Evolutionary conservation across 2,113 vertebrate species (phyloP).

Genomic region (Pogona vitticeps): DNA sequence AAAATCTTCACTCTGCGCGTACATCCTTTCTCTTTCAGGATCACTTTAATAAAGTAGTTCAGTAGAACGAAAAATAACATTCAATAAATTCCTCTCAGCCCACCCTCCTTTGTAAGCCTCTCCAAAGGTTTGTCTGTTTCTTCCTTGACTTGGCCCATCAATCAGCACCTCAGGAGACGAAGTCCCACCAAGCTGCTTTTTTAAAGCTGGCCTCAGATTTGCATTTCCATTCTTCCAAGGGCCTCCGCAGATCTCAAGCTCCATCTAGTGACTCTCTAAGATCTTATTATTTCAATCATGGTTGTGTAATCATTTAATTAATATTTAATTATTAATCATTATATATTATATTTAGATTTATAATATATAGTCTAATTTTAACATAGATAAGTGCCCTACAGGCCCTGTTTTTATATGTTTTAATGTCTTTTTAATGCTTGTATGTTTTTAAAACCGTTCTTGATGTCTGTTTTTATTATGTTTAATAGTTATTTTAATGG

Average conservation of each 20-base stretch:
- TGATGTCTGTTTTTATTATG: no score
- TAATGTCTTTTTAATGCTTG: no score
- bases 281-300: background rate
- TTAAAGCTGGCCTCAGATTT: background rate
- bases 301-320: background rate
- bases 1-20: no score
- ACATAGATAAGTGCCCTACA: no score
- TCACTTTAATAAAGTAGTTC: background rate
- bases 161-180: background rate
- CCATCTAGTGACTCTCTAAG: constrained; percentile 49
- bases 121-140: background rate
- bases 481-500: no score
- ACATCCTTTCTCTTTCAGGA: background rate
- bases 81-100: background rate
- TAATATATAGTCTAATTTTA: no score
- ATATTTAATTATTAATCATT: background rate
- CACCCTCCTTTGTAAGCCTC: background rate
- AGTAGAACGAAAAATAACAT: background rate
- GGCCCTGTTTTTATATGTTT: no score
- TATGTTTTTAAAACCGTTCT: no score
- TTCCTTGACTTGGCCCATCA: background rate
- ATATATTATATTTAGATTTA: no score
- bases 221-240: background rate
- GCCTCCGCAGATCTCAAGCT: background rate
- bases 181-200: background rate